Percentiles rank a stretch among this genome's conserved stretches.
Conservation (phyloP, 2,888 invertebrate genomes). For the Acleris emargana region DNA sequence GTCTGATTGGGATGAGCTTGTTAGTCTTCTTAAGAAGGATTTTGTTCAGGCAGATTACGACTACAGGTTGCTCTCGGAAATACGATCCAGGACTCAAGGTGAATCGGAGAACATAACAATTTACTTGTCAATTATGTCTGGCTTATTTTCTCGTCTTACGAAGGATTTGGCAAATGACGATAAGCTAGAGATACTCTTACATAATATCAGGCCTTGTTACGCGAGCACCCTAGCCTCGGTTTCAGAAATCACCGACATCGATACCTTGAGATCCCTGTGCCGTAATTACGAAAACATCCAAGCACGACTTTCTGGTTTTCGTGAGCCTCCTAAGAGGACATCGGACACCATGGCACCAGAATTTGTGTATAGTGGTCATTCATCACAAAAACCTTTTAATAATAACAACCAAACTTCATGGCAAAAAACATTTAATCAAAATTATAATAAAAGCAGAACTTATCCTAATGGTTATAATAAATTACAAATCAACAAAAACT, state of each 20-base stretch:
- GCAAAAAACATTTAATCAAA: not conserved
- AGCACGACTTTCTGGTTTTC: slow-evolving; percentile 5
- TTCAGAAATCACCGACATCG: not conserved
- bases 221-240: not conserved
- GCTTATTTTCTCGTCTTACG: slow-evolving; percentile 33
- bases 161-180: not conserved
- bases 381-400: not conserved
- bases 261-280: not conserved
- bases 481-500: not conserved
- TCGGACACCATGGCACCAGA: not conserved
- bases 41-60: slow-evolving; percentile 10
- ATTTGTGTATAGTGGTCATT: not conserved
- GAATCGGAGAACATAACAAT: slow-evolving; percentile 38
- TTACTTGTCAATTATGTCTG: slow-evolving; percentile 37
- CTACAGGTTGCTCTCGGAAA: slow-evolving; percentile 34
- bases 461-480: not conserved
- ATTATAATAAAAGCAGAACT: not conserved
- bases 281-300: slow-evolving; percentile 2
- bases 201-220: slow-evolving; percentile 15
- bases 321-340: not conserved
- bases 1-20: slow-evolving; percentile 4
- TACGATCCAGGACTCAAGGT: slow-evolving; percentile 39
- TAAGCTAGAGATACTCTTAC: slow-evolving; percentile 15
- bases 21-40: slow-evolving; percentile 3
- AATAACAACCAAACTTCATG: no score